phyloP scores from a whole-genome alignment of 2,113 vertebrate species.

The Dasypus novemcinctus region DNA sequence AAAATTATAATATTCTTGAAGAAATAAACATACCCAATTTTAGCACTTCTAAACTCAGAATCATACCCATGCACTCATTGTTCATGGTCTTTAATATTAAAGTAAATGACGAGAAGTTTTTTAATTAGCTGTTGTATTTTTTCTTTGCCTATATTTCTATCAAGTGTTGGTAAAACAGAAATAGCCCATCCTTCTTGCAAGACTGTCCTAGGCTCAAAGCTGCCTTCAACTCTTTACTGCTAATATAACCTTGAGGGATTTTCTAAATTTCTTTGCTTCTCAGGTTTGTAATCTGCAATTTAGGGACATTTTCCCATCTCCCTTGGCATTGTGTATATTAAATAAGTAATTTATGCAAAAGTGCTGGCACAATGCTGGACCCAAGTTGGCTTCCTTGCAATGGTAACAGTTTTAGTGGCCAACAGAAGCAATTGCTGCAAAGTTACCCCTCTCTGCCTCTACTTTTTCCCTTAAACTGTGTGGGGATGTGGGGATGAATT shows the following conservation, averaged over 20 bases:
- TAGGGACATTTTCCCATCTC: neutral
- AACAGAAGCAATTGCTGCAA: neutral
- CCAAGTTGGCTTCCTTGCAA: neutral
- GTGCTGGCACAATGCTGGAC: neutral
- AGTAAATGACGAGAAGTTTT: neutral
- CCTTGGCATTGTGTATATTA: neutral
- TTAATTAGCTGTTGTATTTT: neutral
- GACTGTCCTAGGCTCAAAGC: neutral
- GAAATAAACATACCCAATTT: neutral
- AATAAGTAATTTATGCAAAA: neutral
- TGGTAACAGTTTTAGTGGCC: neutral
- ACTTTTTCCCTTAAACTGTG: conserved; percentile 32
- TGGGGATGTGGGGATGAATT: neutral
- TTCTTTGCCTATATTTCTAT: neutral
- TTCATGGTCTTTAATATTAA: neutral
- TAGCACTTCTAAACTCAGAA: neutral
- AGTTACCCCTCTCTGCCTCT: neutral
- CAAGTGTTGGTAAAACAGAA: neutral
- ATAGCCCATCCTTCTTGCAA: neutral
- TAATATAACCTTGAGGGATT: neutral
- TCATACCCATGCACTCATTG: neutral
- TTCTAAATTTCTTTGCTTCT: neutral
- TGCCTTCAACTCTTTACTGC: neutral
- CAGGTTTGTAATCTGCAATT: neutral
- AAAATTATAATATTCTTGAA: neutral